A percentile compares a stretch with the other conserved stretches of the same genome.
Conservation (phyloP, 2,888 invertebrate species). For the Idaea aversata region DNA sequence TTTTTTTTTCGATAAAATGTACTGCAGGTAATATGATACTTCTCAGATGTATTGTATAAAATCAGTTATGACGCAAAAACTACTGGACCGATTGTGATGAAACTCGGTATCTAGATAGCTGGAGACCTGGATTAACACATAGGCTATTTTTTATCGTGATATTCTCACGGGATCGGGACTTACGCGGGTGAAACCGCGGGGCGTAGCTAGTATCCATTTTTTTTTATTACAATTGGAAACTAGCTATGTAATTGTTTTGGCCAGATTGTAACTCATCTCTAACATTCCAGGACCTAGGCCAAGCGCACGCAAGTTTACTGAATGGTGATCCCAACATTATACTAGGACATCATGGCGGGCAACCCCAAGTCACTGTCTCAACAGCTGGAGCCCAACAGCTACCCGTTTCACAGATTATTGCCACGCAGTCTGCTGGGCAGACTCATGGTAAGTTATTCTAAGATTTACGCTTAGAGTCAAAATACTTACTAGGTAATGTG, state of each 20-base stretch:
- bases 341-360: conserved; percentile 79
- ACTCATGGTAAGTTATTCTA: conserved; percentile 55
- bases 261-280: conserved; percentile 5
- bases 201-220: too few relatives aligned
- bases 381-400: conserved; percentile 66
- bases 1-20: too few relatives aligned
- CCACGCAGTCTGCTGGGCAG: conserved; percentile 69
- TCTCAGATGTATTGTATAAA: too few relatives aligned
- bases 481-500: conserved; percentile 13
- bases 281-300: conserved; percentile 68
- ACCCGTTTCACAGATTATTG: conserved; percentile 73
- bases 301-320: conserved; percentile 69
- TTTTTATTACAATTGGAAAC: too few relatives aligned
- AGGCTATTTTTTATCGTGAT: too few relatives aligned
- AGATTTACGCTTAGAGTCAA: neutral
- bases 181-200: too few relatives aligned
- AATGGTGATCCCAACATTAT: conserved; percentile 77
- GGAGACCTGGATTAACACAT: too few relatives aligned
- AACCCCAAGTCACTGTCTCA: conserved; percentile 67
- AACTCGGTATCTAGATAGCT: too few relatives aligned
- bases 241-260: neutral
- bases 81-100: too few relatives aligned
- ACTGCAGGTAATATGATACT: too few relatives aligned
- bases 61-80: too few relatives aligned
- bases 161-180: too few relatives aligned